phyloP scores from a whole-genome alignment of 2,797 vertebrate genomes.

The Mus minutoides region DNA sequence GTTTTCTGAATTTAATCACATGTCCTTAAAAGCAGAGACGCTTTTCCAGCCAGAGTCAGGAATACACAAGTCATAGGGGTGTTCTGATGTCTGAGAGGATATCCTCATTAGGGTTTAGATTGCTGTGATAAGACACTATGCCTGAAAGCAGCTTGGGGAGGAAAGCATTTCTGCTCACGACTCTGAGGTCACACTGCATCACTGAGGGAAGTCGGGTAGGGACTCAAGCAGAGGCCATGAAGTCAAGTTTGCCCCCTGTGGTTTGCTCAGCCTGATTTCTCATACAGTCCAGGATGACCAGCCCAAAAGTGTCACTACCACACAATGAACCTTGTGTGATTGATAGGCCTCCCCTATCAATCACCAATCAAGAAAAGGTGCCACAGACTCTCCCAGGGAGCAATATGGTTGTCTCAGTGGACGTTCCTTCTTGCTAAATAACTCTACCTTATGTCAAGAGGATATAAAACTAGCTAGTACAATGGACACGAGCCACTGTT shows the following conservation, averaged over 20 bases:
- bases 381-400: not conserved
- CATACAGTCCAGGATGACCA: not conserved
- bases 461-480: no score
- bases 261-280: not conserved
- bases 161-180: not conserved
- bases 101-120: no score
- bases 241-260: not conserved
- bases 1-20: not conserved
- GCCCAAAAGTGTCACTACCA: no score
- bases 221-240: not conserved
- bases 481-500: not conserved
- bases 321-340: no score
- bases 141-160: not conserved
- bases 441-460: not conserved
- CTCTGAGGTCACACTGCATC: not conserved
- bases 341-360: not conserved
- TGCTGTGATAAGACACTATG: not conserved
- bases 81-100: not conserved
- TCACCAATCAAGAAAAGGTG: not conserved
- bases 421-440: not conserved
- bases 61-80: not conserved
- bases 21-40: not conserved
- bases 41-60: not conserved
- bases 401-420: not conserved
- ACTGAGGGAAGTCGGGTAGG: not conserved